phyloP scores from a whole-genome alignment of 2,888 invertebrate species.

The Dugesia japonica region DNA sequence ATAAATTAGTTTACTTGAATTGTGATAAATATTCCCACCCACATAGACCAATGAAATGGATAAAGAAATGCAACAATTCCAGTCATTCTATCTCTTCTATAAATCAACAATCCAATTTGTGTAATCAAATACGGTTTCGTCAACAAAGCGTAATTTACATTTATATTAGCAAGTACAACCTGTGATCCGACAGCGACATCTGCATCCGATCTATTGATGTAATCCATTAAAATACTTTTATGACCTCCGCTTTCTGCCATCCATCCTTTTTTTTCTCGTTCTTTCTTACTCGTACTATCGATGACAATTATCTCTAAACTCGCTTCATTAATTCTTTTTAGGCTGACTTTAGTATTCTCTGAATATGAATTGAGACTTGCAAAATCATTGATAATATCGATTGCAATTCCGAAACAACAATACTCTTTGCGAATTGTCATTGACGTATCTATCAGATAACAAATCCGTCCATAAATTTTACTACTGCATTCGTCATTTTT shows the following conservation, averaged over 20 bases:
- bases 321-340: neutral
- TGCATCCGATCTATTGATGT: neutral
- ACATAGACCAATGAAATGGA: conserved; percentile 35
- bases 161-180: conserved; percentile 20
- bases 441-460: neutral
- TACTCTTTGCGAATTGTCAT: neutral
- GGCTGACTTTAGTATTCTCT: neutral
- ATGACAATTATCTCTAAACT: conserved; percentile 2
- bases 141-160: conserved; percentile 22
- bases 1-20: conserved; percentile 31
- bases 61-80: conserved; percentile 31
- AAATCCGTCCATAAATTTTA: conserved; percentile 22
- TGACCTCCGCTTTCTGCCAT: neutral
- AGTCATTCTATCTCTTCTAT: conserved; percentile 13
- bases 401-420: conserved; percentile 30
- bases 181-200: conserved; percentile 28
- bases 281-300: neutral
- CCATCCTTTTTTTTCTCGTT: neutral
- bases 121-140: conserved; percentile 30
- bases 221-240: conserved; percentile 1
- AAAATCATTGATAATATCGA: conserved; percentile 23
- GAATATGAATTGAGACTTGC: neutral
- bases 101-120: conserved; percentile 26
- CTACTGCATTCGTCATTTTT: conserved; percentile 4
- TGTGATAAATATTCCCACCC: conserved; percentile 36